phyloP scores from a whole-genome alignment of 2,888 invertebrate genomes.

The Odontocerum albicorne region DNA sequence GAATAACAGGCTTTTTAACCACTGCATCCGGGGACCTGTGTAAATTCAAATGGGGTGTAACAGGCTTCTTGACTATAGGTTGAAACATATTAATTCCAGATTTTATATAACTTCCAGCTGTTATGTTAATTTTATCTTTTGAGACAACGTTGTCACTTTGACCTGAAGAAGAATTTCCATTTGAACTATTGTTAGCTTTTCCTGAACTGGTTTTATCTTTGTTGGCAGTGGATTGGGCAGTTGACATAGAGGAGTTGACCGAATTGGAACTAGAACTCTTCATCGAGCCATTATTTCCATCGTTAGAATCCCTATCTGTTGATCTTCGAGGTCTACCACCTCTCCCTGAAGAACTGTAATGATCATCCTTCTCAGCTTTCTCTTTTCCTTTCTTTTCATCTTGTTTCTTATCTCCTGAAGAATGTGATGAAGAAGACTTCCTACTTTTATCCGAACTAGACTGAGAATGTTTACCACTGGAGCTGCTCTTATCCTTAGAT shows the following conservation, averaged over 20 bases:
- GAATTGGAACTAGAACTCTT: conserved; percentile 46
- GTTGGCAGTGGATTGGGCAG: conserved; percentile 41
- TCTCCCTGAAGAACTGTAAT: conserved; percentile 67
- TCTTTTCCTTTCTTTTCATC: conserved; percentile 45
- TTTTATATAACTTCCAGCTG: conserved; percentile 31
- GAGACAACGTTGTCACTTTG: conserved; percentile 53
- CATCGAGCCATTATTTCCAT: conserved; percentile 60
- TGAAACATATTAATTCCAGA: conserved; percentile 36
- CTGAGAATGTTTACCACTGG: conserved; percentile 13
- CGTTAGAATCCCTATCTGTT: conserved; percentile 79
- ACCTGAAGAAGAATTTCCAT: conserved; percentile 53
- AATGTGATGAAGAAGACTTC: conserved; percentile 17
- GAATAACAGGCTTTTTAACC: conserved; percentile 31
- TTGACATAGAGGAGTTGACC: conserved; percentile 31
- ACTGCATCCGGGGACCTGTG: conserved; percentile 17
- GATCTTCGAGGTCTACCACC: conserved; percentile 68
- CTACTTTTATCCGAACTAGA: conserved; percentile 21
- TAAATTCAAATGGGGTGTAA: conserved; percentile 7
- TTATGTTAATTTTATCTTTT: conserved; percentile 42
- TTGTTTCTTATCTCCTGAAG: conserved; percentile 34
- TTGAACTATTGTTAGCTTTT: conserved; percentile 50
- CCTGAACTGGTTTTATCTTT: conserved; percentile 51
- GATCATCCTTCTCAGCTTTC: conserved; percentile 68
- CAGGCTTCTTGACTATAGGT: conserved; percentile 28
- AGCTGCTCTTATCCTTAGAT: conserved; percentile 21